Conservation (phyloP, 2,797 vertebrate genomes). For the Hypotaenidia okinawae region DNA sequence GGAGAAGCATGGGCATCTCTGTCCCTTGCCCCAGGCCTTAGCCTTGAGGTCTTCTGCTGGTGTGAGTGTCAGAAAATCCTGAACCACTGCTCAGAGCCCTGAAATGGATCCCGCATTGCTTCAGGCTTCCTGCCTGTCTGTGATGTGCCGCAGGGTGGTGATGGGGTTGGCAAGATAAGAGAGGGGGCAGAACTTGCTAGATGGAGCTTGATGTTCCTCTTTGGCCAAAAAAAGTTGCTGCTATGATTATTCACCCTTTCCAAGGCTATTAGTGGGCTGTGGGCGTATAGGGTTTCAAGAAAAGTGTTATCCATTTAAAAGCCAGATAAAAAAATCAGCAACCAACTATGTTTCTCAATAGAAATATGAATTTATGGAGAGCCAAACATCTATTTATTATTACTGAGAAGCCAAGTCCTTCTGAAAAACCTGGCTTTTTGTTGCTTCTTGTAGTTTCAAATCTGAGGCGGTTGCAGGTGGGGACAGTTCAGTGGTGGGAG, state of each 20-base stretch:
- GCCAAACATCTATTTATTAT: neutral
- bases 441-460: neutral
- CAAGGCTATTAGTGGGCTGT: conserved; percentile 3
- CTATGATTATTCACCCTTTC: conserved; percentile 42
- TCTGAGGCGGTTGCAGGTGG: neutral
- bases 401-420: neutral
- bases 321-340: conserved; percentile 7
- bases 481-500: neutral
- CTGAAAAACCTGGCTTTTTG: neutral
- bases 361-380: neutral
- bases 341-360: neutral
- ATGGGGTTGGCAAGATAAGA: neutral
- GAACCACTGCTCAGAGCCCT: neutral
- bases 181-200: conserved; percentile 5
- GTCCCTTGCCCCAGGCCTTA: neutral
- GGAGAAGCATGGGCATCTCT: neutral
- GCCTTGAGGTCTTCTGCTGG: neutral
- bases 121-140: neutral
- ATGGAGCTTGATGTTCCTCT: neutral
- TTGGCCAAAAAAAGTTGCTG: conserved; percentile 5
- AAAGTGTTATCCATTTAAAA: neutral
- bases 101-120: neutral
- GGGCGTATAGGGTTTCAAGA: neutral
- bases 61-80: neutral
- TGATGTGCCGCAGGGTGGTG: neutral